Base-by-base conservation (phyloP, 2,797 vertebrate species). In the Dicrostonyx torquatus region DNA sequence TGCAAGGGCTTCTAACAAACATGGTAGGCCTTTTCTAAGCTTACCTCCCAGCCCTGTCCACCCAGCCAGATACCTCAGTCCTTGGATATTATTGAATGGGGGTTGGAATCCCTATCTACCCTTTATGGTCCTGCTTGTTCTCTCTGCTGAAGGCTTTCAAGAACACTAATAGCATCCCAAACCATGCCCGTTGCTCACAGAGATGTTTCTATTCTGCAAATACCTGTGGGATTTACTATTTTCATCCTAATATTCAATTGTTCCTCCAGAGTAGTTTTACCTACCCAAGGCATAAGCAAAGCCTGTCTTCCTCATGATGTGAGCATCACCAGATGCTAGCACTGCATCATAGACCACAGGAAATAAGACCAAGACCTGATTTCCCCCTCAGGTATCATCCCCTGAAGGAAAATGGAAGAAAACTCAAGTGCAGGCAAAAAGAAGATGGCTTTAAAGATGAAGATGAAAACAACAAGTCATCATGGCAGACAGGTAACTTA, bases 211-310 rank as follows among this genome's bases (percentile, higher is more conserved):
- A 76, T 40, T 95, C 50, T 68, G 11, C 17, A 60, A 78, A 91
- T 26, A 87, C 12, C 14, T 68, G 17, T 20, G 34, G 40, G 37
- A 11, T 50, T 75, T 80, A 58, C 75, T 10, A 31, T 18, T 89
- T 24, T 89, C 68, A 50, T 79, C 40, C 70, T 43, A 93, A 37
- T 87, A 87, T 40, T 87, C 73, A 60, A 86, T 86, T 90, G 29
- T 26, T 80, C 58, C 34, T 89, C 26, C 66, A 73, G 58, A 93
- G 62, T 43, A 88, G 45, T 26, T 55, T 55, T 58, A 17, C 34
- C 90, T 24, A 13, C 9, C 24, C 14, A 5, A 14, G 13, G 5
- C 45, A 64, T 73, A 31, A 62, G 66, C 43, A 77, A 78, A 85
- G 64, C 15, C 64, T 76, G 24, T 10, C 18, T 7, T 77, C 26